Percentiles rank a stretch among this genome's conserved stretches.
phyloP scores from a whole-genome alignment of 2,113 vertebrate genomes.

The Malaclemys terrapin region DNA sequence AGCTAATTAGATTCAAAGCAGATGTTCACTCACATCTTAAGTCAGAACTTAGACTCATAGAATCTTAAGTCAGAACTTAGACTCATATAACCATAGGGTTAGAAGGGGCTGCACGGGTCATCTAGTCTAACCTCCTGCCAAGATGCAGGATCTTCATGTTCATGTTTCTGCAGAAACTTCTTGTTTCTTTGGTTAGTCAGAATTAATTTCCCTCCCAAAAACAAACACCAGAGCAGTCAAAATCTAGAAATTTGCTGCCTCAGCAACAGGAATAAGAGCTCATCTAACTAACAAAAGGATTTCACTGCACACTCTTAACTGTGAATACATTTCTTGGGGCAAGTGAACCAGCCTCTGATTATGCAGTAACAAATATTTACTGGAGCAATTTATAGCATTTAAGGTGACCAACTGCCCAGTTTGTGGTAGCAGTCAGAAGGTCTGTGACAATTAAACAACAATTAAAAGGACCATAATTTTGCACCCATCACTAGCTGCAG shows the following conservation, averaged over 20 bases:
- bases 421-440: background rate
- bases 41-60: background rate
- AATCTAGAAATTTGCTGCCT: background rate
- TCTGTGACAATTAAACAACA: background rate
- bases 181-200: background rate
- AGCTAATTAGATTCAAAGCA: background rate
- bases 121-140: background rate
- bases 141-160: background rate
- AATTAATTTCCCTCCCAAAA: background rate
- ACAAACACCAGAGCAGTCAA: background rate
- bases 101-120: background rate
- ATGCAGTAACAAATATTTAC: background rate
- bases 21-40: background rate
- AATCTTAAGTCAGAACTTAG: background rate
- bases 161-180: background rate
- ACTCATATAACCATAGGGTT: background rate
- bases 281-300: background rate
- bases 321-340: background rate
- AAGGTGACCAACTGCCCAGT: background rate
- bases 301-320: background rate
- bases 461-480: background rate
- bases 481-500: background rate
- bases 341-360: background rate
- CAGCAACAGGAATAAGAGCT: background rate
- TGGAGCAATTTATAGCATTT: background rate